phyloP scores from a whole-genome alignment of 2,888 invertebrate genomes.

The Temnothorax ravouxi region DNA sequence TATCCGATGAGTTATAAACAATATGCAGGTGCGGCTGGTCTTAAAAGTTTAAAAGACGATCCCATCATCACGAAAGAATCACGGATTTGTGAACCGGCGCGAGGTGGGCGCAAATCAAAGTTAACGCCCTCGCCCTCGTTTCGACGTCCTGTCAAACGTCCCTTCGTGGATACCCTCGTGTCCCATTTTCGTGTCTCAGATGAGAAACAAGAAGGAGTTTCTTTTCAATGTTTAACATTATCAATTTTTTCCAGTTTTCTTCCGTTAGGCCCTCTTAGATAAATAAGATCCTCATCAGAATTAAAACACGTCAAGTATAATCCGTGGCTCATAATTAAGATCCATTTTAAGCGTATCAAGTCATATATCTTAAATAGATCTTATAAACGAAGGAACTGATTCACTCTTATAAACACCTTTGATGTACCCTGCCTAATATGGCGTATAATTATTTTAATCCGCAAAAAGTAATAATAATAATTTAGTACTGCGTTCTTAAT shows the following conservation, averaged over 20 bases:
- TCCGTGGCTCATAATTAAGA: background rate
- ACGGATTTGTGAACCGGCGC: constrained; percentile 65
- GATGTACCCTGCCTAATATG: background rate
- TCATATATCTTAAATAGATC: background rate
- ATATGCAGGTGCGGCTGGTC: constrained; percentile 78
- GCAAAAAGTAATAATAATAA: background rate
- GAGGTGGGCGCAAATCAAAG: constrained; percentile 64
- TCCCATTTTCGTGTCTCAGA: constrained; percentile 51
- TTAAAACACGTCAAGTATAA: background rate
- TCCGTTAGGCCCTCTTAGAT: background rate
- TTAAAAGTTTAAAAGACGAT: constrained; percentile 73
- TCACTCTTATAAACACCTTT: background rate
- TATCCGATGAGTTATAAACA: constrained; percentile 70
- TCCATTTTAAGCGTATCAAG: constrained; percentile 2
- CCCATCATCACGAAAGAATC: constrained; percentile 73
- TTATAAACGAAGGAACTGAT: background rate
- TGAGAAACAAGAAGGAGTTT: constrained; percentile 41
- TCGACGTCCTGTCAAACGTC: constrained; percentile 52
- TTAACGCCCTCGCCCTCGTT: constrained; percentile 69
- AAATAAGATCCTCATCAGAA: background rate
- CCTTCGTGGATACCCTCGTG: constrained; percentile 31
- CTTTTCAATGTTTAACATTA: background rate
- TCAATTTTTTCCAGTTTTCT: background rate
- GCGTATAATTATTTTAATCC: background rate
- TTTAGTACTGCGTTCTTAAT: background rate